Evolutionary conservation across 2,113 vertebrate genomes (phyloP), one percentile per base, ranked within the genome.

Genomic region (Anthoscopus minutus): DNA sequence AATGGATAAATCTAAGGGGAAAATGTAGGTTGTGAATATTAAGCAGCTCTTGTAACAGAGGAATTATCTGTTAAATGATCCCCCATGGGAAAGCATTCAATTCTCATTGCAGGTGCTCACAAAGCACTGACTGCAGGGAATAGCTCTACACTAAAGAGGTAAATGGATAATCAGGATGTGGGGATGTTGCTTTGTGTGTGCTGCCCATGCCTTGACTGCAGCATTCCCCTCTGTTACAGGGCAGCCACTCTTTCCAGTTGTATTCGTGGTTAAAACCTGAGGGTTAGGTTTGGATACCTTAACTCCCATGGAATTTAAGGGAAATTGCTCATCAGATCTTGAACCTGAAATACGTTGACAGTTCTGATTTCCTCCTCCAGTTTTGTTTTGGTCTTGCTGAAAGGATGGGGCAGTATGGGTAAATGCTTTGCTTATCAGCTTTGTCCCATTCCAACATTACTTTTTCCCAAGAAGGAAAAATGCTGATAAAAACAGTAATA

Each of bases 131-230:
- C 27, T 58, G 47, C 27, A 62, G 76, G 45, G 64, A 54, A 15
- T 54, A 51, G 65, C 50, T 57, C 65, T 66, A 66, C 3, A 5
- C 50, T 42, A 38, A 24, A 6, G 33, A 31, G 70, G 53, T n/a
- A 23, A 51, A 40, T 1, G 7, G 23, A 22, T 54, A 7, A 37
- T 10, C 0, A 0, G 13, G 35, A 21, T 37, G 38, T 72, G 58
- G 22, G 44, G 45, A 37, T 45, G 15, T 1, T 81, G n/a, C 31
- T 48, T 18, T n/a, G 5, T 48, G 17, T 38, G 50, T 61, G 56
- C 48, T 88, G 53, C n/a, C 51, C 9, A 0, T 44, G 31, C 38
- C 2, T 0, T n/a, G 47, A 24, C 38, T 78, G 54, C n/a, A 72
- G 48, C 45, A 37, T 27, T 24, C 15, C 21, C 35, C 27, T 54